Base-by-base conservation (phyloP, 2,888 invertebrate species). In the Plagiodera versicolora region DNA sequence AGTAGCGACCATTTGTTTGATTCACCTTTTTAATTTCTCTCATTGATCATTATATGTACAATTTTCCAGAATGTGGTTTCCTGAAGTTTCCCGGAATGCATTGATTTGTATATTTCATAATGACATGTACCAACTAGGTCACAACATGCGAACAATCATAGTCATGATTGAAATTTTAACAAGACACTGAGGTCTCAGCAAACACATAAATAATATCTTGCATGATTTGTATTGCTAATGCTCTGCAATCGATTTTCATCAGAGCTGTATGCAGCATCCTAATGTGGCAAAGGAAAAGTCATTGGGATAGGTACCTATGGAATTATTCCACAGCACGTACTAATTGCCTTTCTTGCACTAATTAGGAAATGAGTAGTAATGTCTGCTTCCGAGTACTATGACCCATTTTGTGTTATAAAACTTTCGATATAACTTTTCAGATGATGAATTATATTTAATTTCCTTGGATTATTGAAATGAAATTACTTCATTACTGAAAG, bases 371-470 rank as follows among this genome's bases (percentile, higher is more conserved):
- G 62, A 62, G 62, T 53, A 46, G 60, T 58, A 51, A 63, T 58
- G 45, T 35, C 57, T 20, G 56, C 49, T 60, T 61, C 46, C 14
- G 39, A 39, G 39, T 39, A 11, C 39, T 39, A 14, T 39, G 60
- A 60, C 64, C 56, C 60, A 66, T 65, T 66, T 70, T 67, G 65
- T 67, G 67, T 65, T 63, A 53, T 63, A 63, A 63, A 69, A 68
- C 51, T 70, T 66, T 57, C 64, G 58, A 51, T 39, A 14, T n/a
- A n/a, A n/a, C n/a, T n/a, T 60, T 52, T 58, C 45, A n/a, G 59
- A 54, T 56, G 54, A 51, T 71, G 66, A 71, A 70, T 71, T 70
- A 67, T 65, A 59, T 62, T 61, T 65, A 71, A 69, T 67, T 67
- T 61, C 65, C 63, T 52, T 64, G 63, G 64, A 63, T 57, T 66